Conservation (phyloP, 2,113 vertebrate genomes). For the Pachypanchax playfairii region DNA sequence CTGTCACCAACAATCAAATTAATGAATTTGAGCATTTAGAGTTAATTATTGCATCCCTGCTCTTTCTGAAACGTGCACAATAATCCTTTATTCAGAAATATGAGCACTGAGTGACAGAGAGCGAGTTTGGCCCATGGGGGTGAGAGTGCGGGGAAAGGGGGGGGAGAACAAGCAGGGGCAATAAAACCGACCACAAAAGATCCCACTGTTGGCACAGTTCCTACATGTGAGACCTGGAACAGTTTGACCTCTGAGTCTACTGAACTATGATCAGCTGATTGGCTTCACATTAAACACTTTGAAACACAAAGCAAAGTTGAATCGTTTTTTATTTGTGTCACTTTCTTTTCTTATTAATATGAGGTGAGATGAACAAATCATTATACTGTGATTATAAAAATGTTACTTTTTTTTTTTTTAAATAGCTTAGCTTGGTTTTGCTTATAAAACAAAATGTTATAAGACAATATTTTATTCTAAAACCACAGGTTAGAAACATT, state of each 20-base stretch:
- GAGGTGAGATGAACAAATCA: slow-evolving; percentile 38
- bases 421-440: too few relatives aligned
- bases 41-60: slow-evolving; percentile 60
- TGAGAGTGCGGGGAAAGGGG: neutral
- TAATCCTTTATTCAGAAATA: slow-evolving; percentile 68
- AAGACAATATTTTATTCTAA: too few relatives aligned
- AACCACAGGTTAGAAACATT: too few relatives aligned
- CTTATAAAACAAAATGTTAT: too few relatives aligned
- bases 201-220: slow-evolving; percentile 35
- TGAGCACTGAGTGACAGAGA: slow-evolving; percentile 30
- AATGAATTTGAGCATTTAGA: slow-evolving; percentile 78
- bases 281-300: slow-evolving; percentile 12
- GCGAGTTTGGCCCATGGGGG: too few relatives aligned
- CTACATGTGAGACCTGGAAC: slow-evolving; percentile 23
- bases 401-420: too few relatives aligned
- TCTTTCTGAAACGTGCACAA: slow-evolving; percentile 53
- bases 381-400: slow-evolving; percentile 21
- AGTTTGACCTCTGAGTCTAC: slow-evolving; percentile 29
- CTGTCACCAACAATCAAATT: slow-evolving; percentile 76
- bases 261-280: slow-evolving; percentile 56
- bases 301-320: slow-evolving; percentile 18
- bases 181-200: slow-evolving; percentile 53
- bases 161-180: slow-evolving; percentile 11
- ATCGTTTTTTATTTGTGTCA: slow-evolving; percentile 14
- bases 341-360: slow-evolving; percentile 1